Conservation (phyloP, 2,888 invertebrate genomes). For the Anthrax anthrax region DNA sequence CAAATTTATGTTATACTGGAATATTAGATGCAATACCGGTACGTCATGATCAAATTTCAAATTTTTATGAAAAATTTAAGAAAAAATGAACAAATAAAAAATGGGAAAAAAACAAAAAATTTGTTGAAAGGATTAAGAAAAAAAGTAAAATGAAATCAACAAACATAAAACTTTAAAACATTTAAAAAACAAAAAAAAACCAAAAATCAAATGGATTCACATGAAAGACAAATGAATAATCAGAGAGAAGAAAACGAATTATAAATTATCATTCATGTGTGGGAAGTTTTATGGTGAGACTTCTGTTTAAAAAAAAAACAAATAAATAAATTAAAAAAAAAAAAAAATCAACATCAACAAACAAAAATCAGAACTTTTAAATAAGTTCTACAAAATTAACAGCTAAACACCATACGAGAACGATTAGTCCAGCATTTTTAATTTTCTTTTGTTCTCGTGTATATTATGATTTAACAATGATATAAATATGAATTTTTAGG, state of each 20-base stretch:
- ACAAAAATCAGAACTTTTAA: not conserved
- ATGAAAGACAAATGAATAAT: not conserved
- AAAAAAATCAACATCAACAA: not conserved
- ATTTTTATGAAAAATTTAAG: slow-evolving; percentile 78
- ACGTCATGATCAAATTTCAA: slow-evolving; percentile 63
- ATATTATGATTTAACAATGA: too few species aligned
- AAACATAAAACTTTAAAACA: not conserved
- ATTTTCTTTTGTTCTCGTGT: too few species aligned
- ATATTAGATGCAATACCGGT: slow-evolving; percentile 70
- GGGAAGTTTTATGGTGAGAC: not conserved
- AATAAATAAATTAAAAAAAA: not conserved
- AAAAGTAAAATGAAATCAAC: not conserved
- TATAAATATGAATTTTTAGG: too few species aligned
- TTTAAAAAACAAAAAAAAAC: not conserved
- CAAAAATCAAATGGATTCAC: not conserved
- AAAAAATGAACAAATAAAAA: slow-evolving; percentile 36
- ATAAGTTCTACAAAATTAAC: not conserved
- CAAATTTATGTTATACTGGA: slow-evolving; percentile 57
- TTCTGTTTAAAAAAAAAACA: not conserved
- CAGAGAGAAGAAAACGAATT: not conserved
- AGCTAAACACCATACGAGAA: too few species aligned
- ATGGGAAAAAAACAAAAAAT: slow-evolving; percentile 1
- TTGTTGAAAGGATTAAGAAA: not conserved
- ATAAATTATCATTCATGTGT: not conserved
- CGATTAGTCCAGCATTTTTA: too few species aligned